phyloP scores from a whole-genome alignment of 1,140 invertebrate species.

The Ips typographus region DNA sequence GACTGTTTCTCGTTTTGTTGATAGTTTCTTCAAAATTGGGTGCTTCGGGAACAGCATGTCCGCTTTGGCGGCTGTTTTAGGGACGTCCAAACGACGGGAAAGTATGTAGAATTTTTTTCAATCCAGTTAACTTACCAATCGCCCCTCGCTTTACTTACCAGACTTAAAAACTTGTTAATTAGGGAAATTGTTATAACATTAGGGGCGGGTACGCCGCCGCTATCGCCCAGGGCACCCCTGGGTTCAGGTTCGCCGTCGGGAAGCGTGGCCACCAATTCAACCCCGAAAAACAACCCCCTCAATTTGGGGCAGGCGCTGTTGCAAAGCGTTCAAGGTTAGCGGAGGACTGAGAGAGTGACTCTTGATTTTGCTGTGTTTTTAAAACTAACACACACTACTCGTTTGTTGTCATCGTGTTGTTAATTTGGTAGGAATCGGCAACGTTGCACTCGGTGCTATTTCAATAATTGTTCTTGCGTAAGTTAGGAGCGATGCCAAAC shows the following conservation, averaged over 20 bases:
- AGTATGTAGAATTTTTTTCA: constrained; percentile 34
- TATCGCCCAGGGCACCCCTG: constrained; percentile 44
- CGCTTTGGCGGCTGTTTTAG: constrained; percentile 44
- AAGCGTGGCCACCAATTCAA: constrained; percentile 36
- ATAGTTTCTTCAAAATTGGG: constrained; percentile 49
- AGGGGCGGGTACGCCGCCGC: constrained; percentile 50
- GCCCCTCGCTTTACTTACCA: no score
- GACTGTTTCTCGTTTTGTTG: no score
- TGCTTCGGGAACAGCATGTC: constrained; percentile 48
- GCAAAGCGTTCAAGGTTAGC: constrained; percentile 54
- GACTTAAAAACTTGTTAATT: no score
- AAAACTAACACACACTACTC: background rate
- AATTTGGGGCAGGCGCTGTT: constrained; percentile 53
- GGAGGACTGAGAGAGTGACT: background rate
- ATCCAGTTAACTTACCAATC: no score
- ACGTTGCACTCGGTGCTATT: constrained; percentile 1
- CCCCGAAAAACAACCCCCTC: constrained; percentile 43
- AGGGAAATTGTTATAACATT: constrained; percentile 10
- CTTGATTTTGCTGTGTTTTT: constrained; percentile 15
- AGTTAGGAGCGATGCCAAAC: no score
- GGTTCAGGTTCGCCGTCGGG: constrained; percentile 44
- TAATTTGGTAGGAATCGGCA: background rate
- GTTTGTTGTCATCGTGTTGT: no score
- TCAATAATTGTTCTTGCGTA: background rate
- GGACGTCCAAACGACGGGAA: constrained; percentile 47